A percentile compares a stretch with the other conserved stretches of the same genome.
phyloP scores from a whole-genome alignment of 2,888 invertebrate species.

The Hydriomena furcata region DNA sequence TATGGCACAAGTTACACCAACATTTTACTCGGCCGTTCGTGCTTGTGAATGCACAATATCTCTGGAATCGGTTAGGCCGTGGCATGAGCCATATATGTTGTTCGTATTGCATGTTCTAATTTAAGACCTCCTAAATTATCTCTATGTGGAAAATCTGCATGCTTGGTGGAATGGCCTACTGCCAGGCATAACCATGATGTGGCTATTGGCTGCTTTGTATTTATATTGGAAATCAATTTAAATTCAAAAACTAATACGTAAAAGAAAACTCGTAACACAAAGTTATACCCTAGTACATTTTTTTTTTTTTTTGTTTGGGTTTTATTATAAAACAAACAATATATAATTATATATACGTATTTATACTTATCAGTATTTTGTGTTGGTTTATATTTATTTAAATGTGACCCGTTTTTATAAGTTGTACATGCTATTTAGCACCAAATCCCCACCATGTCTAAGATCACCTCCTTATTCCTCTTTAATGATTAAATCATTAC shows the following conservation, averaged over 20 bases:
- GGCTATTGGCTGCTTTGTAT: conserved; percentile 74
- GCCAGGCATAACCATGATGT: conserved; percentile 68
- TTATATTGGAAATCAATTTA: conserved; percentile 51
- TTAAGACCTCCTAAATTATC: conserved; percentile 66
- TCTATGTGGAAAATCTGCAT: conserved; percentile 75
- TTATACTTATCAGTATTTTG: too few species aligned
- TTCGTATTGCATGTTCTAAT: conserved; percentile 80
- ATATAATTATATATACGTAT: neutral
- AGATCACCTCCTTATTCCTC: conserved; percentile 42
- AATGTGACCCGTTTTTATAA: conserved; percentile 50
- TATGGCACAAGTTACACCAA: conserved; percentile 72
- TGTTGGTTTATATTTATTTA: conserved; percentile 39
- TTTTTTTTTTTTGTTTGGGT: too few species aligned
- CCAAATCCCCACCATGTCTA: conserved; percentile 53
- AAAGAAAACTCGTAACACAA: conserved; percentile 25
- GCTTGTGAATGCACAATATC: conserved; percentile 78
- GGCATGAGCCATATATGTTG: conserved; percentile 80
- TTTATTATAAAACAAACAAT: neutral
- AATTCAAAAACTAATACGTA: conserved; percentile 34
- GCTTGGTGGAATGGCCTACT: conserved; percentile 79
- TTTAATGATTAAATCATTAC: conserved; percentile 9
- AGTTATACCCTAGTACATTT: conserved; percentile 3
- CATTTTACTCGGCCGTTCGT: conserved; percentile 70
- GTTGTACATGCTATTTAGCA: conserved; percentile 45
- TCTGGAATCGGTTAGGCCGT: conserved; percentile 66